Percentiles rank a stretch among this genome's conserved stretches.
These are phyloP conservation scores for Glossophaga mutica DNA, from an alignment of 2,797 vertebrate species.

Conservation along the genomic window DNA sequence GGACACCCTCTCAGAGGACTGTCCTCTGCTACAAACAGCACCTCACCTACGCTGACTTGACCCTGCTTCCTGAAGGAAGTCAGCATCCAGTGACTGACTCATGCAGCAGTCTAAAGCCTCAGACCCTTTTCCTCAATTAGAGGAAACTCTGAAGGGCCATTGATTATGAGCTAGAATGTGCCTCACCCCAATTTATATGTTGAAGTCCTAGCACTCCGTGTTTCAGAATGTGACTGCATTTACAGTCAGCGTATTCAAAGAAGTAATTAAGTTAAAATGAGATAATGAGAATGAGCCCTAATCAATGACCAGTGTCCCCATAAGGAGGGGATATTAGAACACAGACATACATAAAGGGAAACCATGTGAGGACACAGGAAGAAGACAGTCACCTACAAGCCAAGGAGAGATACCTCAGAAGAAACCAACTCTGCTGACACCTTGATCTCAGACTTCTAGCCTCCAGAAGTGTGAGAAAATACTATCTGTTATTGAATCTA, in stretches of 20 bases:
- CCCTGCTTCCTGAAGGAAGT: neutral
- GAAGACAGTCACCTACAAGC: neutral
- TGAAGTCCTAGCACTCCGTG: neutral
- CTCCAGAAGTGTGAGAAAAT: neutral
- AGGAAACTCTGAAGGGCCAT: neutral
- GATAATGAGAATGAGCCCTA: neutral
- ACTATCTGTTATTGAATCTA: neutral
- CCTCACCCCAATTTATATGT: accelerated
- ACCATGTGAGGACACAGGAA: neutral
- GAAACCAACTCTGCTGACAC: neutral
- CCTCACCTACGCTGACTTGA: neutral
- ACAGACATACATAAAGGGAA: neutral
- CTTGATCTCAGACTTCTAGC: neutral
- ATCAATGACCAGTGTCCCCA: neutral
- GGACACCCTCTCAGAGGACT: neutral
- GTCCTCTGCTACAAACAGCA: neutral
- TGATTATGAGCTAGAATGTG: neutral
- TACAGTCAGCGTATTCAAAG: neutral
- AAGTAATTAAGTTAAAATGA: neutral
- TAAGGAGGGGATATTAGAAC: neutral
- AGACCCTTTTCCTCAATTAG: neutral
- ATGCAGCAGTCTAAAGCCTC: neutral
- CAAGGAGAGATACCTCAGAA: neutral
- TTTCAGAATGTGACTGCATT: neutral
- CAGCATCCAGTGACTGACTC: neutral